Evolutionary conservation across 2,113 vertebrate species (phyloP).

Genomic region (Calypte anna): DNA sequence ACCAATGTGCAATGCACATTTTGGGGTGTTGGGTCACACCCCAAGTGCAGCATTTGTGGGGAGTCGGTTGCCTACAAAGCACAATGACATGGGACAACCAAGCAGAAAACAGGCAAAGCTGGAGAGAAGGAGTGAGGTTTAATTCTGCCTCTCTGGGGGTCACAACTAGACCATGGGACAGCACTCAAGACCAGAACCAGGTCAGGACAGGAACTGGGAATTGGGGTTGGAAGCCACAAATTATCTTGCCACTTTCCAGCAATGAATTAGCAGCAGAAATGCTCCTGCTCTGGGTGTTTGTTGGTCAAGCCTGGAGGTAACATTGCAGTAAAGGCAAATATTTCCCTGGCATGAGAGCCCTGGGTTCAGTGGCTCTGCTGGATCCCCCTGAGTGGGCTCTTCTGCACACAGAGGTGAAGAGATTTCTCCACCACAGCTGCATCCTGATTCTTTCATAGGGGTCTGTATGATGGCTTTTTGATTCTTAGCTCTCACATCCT

Average conservation of each 20-base stretch:
- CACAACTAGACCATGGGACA: background rate
- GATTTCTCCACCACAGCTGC: background rate
- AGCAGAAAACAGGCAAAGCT: background rate
- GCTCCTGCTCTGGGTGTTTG: background rate
- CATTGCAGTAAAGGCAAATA: background rate
- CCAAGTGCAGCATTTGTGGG: background rate
- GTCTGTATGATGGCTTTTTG: background rate
- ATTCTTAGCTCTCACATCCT: background rate
- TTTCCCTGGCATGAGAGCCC: background rate
- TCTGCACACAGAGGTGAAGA: background rate
- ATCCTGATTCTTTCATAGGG: background rate
- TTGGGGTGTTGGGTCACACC: rapidly evolving
- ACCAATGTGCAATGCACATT: background rate
- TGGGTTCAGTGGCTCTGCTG: background rate
- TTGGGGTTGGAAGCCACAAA: background rate
- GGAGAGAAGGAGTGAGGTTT: background rate
- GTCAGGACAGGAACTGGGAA: rapidly evolving
- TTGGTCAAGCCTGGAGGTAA: background rate
- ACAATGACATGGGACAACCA: rapidly evolving
- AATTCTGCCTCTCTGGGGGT: background rate
- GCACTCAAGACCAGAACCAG: background rate
- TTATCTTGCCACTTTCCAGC: background rate
- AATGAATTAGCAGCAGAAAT: background rate
- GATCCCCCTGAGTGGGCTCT: background rate
- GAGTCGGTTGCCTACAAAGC: background rate